These are phyloP conservation scores for Gastrophryne carolinensis DNA, from an alignment of 2,797 vertebrate genomes.

Conservation along the genomic window DNA sequence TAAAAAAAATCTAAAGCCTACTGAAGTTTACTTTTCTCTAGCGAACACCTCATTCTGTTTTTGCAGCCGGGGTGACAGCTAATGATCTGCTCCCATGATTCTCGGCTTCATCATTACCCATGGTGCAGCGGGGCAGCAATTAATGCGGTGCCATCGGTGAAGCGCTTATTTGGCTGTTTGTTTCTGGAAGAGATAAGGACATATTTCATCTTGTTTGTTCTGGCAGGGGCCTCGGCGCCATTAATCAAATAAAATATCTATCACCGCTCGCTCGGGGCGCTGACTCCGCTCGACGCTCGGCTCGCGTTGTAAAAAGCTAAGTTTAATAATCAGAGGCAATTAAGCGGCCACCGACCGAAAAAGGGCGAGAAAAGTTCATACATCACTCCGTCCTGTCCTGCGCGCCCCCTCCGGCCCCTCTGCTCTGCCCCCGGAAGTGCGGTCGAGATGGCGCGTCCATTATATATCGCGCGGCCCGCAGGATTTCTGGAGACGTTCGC, in stretches of 20 bases:
- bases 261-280: neutral
- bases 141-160: neutral
- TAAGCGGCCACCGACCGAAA: constrained; percentile 22
- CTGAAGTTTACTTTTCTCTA: neutral
- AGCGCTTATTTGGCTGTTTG: neutral
- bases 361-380: neutral
- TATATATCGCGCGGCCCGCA: neutral
- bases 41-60: neutral
- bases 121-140: neutral
- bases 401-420: constrained; percentile 1
- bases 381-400: neutral
- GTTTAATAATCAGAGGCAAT: constrained; percentile 35
- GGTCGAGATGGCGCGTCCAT: neutral
- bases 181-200: neutral
- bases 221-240: neutral
- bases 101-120: neutral
- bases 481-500: constrained; percentile 17
- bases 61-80: neutral
- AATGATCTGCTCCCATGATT: neutral
- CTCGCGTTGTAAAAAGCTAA: constrained; percentile 26
- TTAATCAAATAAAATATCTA: constrained; percentile 26
- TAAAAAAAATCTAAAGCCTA: no score
- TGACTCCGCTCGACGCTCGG: constrained; percentile 16
- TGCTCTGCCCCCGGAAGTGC: neutral
- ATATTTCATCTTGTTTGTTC: constrained; percentile 15